Evolutionary conservation across 2,888 invertebrate species (phyloP), one percentile per base, ranked within the genome.

Genomic region (Ceramica pisi): DNA sequence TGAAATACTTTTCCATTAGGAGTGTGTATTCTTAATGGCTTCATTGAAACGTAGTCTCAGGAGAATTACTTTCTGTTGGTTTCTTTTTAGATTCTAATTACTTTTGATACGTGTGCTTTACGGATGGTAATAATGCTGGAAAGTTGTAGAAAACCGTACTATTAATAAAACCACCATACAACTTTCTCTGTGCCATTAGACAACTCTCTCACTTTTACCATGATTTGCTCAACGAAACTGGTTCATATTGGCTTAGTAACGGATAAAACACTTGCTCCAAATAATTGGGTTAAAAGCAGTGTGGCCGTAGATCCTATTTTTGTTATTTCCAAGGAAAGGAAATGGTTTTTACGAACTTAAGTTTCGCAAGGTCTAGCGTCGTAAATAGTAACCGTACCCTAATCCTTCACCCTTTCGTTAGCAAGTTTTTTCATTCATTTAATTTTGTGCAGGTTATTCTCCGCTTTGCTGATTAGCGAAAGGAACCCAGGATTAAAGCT

Each of bases 161-260:
- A 67, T 67, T 75, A 68, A 56, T 70, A 70, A 71, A 75, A 66
- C 64, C 61, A 51, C 57, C n/a, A 71, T 75, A 72, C 55, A 53
- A 69, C 77, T 83, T 83, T 84, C 83, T 56, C 72, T 79, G 53
- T 6, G 63, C 12, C 61, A 75, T 75, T 56, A 77, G 44, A 31
- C 46, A 38, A 56, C 50, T 51, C 53, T 63, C 46, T 69, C 50
- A 68, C 71, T 75, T 71, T 75, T 70, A 76, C 66, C 50, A 46
- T 67, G 16, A 48, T 53, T 10, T 46, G 44, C 16, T 31, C 21
- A 59, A 12, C 50, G 12, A 31, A 31, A 41, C 23, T 48, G 46
- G 63, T 53, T 60, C 26, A 55, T 55, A 55, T 38, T 51, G 46
- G 8, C 63, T 56, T 55, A 62, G 51, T 10, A 57, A 55, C 31